Evolutionary conservation across 1,140 invertebrate species (phyloP).

Genomic region (Drosophila mayri): DNA sequence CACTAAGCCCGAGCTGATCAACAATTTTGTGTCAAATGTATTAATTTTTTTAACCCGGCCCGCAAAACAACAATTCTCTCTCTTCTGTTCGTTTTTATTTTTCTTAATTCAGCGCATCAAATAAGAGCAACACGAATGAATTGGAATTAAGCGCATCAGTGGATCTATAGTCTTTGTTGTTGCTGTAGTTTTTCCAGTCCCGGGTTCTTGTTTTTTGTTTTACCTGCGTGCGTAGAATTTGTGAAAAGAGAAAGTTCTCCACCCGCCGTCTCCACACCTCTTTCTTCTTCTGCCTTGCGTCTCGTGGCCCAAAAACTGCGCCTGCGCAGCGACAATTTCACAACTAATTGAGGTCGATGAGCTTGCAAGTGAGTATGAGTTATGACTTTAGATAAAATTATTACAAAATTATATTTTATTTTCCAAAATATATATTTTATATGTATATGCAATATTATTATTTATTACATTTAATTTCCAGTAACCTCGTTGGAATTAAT

Average conservation of each 20-base stretch:
- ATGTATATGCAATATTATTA: no score
- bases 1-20: constrained; percentile 1
- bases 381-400: no score
- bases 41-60: constrained; percentile 24
- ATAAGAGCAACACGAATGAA: constrained; percentile 24
- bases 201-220: constrained; percentile 39
- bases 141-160: constrained; percentile 39
- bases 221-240: constrained; percentile 71
- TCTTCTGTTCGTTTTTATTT: neutral
- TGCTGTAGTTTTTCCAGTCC: constrained; percentile 3
- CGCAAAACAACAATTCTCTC: constrained; percentile 29
- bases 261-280: constrained; percentile 11
- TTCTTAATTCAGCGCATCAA: neutral
- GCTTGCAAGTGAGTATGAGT: constrained; percentile 3
- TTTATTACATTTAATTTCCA: constrained; percentile 10
- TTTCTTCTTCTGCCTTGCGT: neutral
- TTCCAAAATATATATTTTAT: no score
- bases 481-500: neutral
- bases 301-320: constrained; percentile 31
- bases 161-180: constrained; percentile 4
- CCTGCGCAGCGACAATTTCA: constrained; percentile 52
- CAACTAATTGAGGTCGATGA: constrained; percentile 36
- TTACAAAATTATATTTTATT: no score
- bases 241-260: constrained; percentile 80
- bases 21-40: constrained; percentile 8